Evolutionary conservation across 2,888 invertebrate species (phyloP), one percentile per base, ranked within the genome.

Genomic region (Drosophila nr. medialis): DNA sequence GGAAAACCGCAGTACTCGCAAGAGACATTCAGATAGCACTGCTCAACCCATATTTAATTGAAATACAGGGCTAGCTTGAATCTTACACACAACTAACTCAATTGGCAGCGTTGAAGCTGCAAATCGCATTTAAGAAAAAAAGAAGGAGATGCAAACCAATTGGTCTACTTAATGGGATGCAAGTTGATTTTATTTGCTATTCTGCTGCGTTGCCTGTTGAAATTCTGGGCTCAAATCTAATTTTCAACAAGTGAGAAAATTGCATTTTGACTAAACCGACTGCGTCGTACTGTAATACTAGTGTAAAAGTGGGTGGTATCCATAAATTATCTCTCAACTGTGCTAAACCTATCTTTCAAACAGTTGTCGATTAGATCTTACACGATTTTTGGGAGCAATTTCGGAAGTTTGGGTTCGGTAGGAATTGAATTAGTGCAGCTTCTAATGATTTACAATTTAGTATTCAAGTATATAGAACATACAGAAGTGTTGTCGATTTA

Each of bases 131-230:
- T n/a, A 8, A 36, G 15, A 24, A 45, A 45, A 21, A 45, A 45
- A n/a, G 1, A 21, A n/a, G 40, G 8, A 56, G 29, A 64, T 36
- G 36, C 48, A 63, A 21, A 34, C 42, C 42, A 60, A 24, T 21
- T 56, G 42, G 36, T 15, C 38, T 34, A 15, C 45, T 50, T 42
- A 72, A 64, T 63, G 21, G 42, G 40, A 40, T 56, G 60, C 49
- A 15, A 36, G 29, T 72, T 55, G 21, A 49, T 59, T 27, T 64
- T 50, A 62, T 61, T 55, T 54, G 18, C 27, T 11, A 18, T 27
- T 18, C 24, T 27, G 36, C 11, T 36, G 55, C 40, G 32, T 2
- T 50, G 42, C 24, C 51, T n/a, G 32, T 40, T 69, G 42, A 56
- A 51, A 63, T 49, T 48, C 56, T 56, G 56, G 53, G 18, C 29